Evolutionary conservation across 2,797 vertebrate genomes (phyloP), one percentile per base, ranked within the genome.

Genomic region (Tapera naevia): DNA sequence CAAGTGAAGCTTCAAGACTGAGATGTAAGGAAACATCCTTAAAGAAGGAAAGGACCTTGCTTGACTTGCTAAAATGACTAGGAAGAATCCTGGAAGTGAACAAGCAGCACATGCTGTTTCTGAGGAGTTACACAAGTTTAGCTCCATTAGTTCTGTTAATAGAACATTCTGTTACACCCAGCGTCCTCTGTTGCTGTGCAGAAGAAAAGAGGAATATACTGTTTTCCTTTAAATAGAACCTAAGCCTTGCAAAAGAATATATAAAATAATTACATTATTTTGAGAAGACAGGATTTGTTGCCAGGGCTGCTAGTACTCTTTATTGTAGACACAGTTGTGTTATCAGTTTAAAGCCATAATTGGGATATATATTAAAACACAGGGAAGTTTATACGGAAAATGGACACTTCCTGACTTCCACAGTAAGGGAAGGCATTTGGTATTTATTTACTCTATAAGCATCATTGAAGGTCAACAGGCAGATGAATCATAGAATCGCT

Each of bases 71-170:
- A 81, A 96, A 96, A 96, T 80, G n/a, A 86, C 97, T 93, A 93
- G 78, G 81, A 70, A 94, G 95, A 32, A 96, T 74, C 86, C 85
- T 88, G 83, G 82, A 97, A 97, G 72, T 78, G 96, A 97, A 88
- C 73, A 91, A 86, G 83, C 94, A 96, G 73, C 66, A 90, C 54
- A 73, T 85, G 69, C 51, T 56, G 50, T 87, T 96, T 96, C 83
- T 66, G 76, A 95, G 90, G 78, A 80, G 27, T 88, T 95, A 85
- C 46, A 80, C 48, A 72, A 91, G 86, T 91, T 97, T 95, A 96
- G 87, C 94, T 96, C 93, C 97, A 94, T 96, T 95, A 96, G 79
- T 73, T 95, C 92, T 80, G 82, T 88, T 96, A 98, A 97, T 91
- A 94, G 94, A 96, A 96, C 61, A 85, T 92, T 96, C 88, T 88